phyloP scores from a whole-genome alignment of 1,140 invertebrate species.

The Coelopa frigida region DNA sequence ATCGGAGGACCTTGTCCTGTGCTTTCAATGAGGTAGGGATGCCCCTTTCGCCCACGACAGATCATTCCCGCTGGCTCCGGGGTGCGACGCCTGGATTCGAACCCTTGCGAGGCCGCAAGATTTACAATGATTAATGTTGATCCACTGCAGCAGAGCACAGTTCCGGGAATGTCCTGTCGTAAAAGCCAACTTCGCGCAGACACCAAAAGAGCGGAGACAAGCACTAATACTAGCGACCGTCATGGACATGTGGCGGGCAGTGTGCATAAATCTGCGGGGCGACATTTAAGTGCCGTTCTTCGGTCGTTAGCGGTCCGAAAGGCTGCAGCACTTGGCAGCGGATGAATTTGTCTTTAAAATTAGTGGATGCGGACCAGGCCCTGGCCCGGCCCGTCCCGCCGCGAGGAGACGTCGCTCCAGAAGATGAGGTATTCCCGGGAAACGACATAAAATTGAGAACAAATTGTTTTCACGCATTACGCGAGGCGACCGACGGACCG shows the following conservation, averaged over 20 bases:
- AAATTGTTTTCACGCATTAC: constrained; percentile 44
- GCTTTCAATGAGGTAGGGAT: too few species aligned
- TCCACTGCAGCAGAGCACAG: neutral
- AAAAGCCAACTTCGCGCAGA: neutral
- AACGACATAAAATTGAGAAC: constrained; percentile 44
- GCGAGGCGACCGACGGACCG: constrained; percentile 19
- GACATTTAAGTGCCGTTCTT: constrained; percentile 12
- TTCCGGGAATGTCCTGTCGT: neutral
- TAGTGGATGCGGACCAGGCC: neutral
- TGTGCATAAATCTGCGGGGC: constrained; percentile 12
- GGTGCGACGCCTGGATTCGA: too few species aligned
- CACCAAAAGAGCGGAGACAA: neutral
- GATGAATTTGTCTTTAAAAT: too few species aligned
- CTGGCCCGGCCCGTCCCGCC: neutral
- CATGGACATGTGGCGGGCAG: too few species aligned
- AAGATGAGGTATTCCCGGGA: constrained; percentile 17
- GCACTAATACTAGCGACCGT: too few species aligned
- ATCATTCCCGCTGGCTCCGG: too few species aligned
- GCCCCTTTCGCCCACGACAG: too few species aligned
- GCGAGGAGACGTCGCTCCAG: neutral
- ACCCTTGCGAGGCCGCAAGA: too few species aligned
- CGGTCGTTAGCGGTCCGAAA: neutral
- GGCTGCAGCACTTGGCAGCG: too few species aligned
- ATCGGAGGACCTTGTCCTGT: too few species aligned
- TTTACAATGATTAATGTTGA: neutral